Conservation (phyloP, 2,888 invertebrate species). For the Phengaris alcon region DNA sequence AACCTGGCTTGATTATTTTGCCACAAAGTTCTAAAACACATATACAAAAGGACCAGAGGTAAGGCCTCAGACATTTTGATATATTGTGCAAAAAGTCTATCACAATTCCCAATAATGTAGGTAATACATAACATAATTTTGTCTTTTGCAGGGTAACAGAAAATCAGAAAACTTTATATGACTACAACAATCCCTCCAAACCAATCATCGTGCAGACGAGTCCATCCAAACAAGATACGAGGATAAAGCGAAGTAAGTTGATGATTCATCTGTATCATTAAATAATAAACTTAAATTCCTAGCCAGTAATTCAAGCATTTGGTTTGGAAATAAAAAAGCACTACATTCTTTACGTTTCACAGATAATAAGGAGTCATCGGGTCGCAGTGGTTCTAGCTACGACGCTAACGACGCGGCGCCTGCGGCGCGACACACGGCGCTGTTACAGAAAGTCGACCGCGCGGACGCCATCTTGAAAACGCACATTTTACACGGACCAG, state of each 20-base stretch:
- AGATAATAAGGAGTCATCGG: constrained; percentile 48
- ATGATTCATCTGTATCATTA: background rate
- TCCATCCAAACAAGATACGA: constrained; percentile 61
- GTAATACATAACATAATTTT: background rate
- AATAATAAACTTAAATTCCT: no score
- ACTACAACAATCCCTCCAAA: constrained; percentile 79
- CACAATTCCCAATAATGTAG: background rate
- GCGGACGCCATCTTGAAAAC: constrained; percentile 84
- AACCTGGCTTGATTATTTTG: constrained; percentile 66
- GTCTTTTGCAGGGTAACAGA: constrained; percentile 48
- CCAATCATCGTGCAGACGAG: constrained; percentile 84
- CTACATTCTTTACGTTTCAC: background rate
- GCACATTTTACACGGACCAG: constrained; percentile 78
- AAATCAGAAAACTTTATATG: constrained; percentile 65
- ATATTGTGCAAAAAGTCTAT: background rate
- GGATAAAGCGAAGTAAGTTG: constrained; percentile 67
- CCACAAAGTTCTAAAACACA: constrained; percentile 64
- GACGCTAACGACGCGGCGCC: constrained; percentile 80
- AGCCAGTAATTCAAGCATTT: no score
- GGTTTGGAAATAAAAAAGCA: no score
- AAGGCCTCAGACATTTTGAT: constrained; percentile 36
- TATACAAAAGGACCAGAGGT: constrained; percentile 65
- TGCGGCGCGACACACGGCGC: constrained; percentile 79
- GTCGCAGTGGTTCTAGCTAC: constrained; percentile 54
- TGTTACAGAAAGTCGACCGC: constrained; percentile 82